Evolutionary conservation across 1,140 invertebrate species (phyloP).

Genomic region (Drosophila novamexicana): DNA sequence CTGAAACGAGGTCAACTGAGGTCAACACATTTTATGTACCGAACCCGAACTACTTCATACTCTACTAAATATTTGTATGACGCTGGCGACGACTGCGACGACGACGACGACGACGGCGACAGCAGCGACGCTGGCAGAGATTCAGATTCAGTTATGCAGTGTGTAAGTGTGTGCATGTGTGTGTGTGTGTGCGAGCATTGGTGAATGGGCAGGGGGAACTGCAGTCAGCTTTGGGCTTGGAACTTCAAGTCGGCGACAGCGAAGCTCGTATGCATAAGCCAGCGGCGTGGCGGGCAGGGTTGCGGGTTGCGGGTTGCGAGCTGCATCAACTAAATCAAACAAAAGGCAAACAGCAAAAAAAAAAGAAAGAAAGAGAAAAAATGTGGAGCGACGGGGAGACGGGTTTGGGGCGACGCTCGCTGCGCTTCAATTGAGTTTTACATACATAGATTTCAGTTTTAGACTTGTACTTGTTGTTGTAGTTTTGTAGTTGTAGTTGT

Average conservation of each 20-base stretch:
- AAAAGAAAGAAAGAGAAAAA: neutral
- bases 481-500: slow-evolving; percentile 9
- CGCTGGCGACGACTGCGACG: slow-evolving; percentile 35
- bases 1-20: slow-evolving; percentile 81
- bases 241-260: slow-evolving; percentile 56
- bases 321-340: slow-evolving; percentile 76
- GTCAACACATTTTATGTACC: slow-evolving; percentile 83
- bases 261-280: slow-evolving; percentile 47
- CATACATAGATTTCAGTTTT: slow-evolving; percentile 64
- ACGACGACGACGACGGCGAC: slow-evolving; percentile 17
- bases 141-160: slow-evolving; percentile 62
- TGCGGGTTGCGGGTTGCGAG: slow-evolving; percentile 7
- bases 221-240: slow-evolving; percentile 63
- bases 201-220: slow-evolving; percentile 65
- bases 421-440: slow-evolving; percentile 79
- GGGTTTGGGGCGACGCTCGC: slow-evolving; percentile 24
- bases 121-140: slow-evolving; percentile 51
- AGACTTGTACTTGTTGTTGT: slow-evolving; percentile 12
- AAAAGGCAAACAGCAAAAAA: slow-evolving; percentile 72
- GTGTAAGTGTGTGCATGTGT: slow-evolving; percentile 45
- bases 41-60: slow-evolving; percentile 82
- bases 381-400: slow-evolving; percentile 27
- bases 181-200: slow-evolving; percentile 23
- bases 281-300: neutral
- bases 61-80: slow-evolving; percentile 83